phyloP scores from a whole-genome alignment of 37 sponge, comb jelly and placozoan genomes.

The Aplysina aerophoba region DNA sequence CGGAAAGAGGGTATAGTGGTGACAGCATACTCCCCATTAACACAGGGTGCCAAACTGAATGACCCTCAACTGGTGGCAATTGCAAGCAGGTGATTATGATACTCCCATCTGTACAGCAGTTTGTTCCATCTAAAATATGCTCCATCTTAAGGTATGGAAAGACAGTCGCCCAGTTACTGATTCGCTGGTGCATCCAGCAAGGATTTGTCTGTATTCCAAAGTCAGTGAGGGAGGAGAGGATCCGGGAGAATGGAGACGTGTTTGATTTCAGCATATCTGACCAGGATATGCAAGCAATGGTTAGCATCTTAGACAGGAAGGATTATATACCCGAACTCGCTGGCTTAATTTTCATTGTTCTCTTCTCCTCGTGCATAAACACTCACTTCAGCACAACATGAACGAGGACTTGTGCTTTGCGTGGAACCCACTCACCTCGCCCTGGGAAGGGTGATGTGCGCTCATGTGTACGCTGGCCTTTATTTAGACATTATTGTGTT shows the following conservation, averaged over 20 bases:
- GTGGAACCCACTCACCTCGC: slow-evolving; percentile 56
- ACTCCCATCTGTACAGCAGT: neutral
- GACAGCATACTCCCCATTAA: slow-evolving; percentile 80
- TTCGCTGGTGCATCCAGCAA: slow-evolving; percentile 81
- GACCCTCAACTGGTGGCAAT: slow-evolving; percentile 62
- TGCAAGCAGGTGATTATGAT: slow-evolving; percentile 54
- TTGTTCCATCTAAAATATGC: neutral
- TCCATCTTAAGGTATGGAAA: slow-evolving; percentile 52
- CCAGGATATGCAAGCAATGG: slow-evolving; percentile 78
- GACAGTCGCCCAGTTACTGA: slow-evolving; percentile 78
- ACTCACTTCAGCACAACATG: slow-evolving; percentile 40
- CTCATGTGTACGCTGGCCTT: no score
- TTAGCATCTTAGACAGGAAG: no score
- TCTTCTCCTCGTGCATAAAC: no score
- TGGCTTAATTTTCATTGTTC: no score
- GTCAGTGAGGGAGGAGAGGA: slow-evolving; percentile 64
- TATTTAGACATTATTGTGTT: no score
- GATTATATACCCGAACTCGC: no score
- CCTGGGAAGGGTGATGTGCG: slow-evolving; percentile 19
- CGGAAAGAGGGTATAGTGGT: slow-evolving; percentile 66
- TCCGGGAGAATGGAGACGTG: slow-evolving; percentile 74
- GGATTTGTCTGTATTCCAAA: slow-evolving; percentile 86
- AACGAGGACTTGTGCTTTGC: slow-evolving; percentile 50
- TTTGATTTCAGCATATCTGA: slow-evolving; percentile 84
- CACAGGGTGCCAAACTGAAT: slow-evolving; percentile 64